Base-by-base conservation (phyloP, 2,888 invertebrate species). In the Phengaris alcon region DNA sequence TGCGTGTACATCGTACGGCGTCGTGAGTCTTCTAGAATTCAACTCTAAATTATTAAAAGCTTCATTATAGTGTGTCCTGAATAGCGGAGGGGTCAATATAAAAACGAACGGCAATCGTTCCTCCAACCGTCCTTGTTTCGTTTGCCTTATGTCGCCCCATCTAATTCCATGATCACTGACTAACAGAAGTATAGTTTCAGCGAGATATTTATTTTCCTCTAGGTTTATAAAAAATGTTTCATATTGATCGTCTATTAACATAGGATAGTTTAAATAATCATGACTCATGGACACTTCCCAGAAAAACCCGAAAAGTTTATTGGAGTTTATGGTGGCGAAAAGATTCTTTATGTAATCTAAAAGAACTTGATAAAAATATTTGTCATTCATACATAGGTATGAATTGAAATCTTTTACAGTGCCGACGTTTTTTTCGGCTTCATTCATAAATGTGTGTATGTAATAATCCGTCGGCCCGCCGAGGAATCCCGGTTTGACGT, bases 161-260 rank as follows among this genome's bases (percentile, higher is more conserved):
- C 98, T 93, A 79, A 97, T 95, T 0, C 98, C 98, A 83, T 98
- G 98, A 85, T 98, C 98, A 85, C 98, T 97, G 91, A 97, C 93
- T 10, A 97, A 86, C 57, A 97, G 87, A 35, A 96, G 77, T n/a
- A 95, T 93, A 0, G 97, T 96, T 44, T 95, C 91, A 74, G 96
- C 94, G 46, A 97, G 87, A 68, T 94, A 87, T 0, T 93, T 91
- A 0, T 88, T 83, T 0, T 84, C 77, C 57, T 94, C 84, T 78
- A 96, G 81, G 74, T 90, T 83, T 68, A 86, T 84, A 57, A 97
- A 86, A 80, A 96, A 92, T 2, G 91, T 81, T 74, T 88, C 82
- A 82, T 96, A 95, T 54, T 94, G 87, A 0, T 91, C 87, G 83
- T 98, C 98, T 73, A 97, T 96, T 22, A 95, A 83, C 77, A 93